Evolutionary conservation across 2,797 vertebrate species (phyloP).

Genomic region (Oophaga sylvatica): DNA sequence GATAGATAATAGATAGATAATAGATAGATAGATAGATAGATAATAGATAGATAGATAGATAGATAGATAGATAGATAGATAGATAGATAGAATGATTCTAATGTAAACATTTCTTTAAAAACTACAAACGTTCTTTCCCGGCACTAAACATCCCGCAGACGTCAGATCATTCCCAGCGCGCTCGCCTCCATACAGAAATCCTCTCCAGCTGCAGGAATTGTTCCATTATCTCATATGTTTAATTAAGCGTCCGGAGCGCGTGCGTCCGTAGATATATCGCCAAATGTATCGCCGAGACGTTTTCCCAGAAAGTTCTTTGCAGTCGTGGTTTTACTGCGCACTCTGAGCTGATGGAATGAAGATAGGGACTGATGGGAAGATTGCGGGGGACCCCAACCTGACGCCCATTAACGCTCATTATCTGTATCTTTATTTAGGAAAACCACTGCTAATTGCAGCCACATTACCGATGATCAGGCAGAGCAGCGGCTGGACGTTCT

Average conservation of each 20-base stretch:
- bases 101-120: not conserved
- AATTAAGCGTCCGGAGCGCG: not conserved
- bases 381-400: constrained; percentile 64
- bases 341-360: not conserved
- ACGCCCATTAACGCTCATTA: constrained; percentile 67
- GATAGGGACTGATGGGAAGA: constrained; percentile 4
- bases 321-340: not conserved
- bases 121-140: not conserved
- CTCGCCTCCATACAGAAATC: not conserved
- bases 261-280: not conserved
- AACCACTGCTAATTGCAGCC: constrained; percentile 90
- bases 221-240: constrained; percentile 42
- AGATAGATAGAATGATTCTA: not conserved
- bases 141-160: not conserved
- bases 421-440: constrained; percentile 72
- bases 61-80: constrained; percentile 16
- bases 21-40: not conserved
- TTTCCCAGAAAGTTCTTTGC: not conserved
- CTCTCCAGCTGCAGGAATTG: not conserved
- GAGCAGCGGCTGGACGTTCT: constrained; percentile 78
- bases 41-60: constrained; percentile 4
- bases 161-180: not conserved
- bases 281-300: too few species aligned
- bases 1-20: not conserved
- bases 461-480: constrained; percentile 82